Evolutionary conservation across 2,888 invertebrate species (phyloP), one percentile per base, ranked within the genome.

Genomic region (Drosophila prostipennis): DNA sequence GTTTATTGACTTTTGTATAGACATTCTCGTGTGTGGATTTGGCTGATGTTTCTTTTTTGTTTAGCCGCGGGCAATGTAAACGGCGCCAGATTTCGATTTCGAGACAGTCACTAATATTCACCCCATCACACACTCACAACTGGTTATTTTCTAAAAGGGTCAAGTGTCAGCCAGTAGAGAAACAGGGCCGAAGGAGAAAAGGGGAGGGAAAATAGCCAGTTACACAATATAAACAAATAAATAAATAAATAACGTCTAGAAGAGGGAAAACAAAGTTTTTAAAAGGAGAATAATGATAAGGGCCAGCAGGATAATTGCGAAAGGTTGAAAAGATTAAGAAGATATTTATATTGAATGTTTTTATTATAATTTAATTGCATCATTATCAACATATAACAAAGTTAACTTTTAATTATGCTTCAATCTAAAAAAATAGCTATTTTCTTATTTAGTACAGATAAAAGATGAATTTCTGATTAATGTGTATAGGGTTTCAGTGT

Each of bases 1-100:
- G 82, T 82, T 82, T 82, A 87, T 87, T 82, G 82, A 82, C 87
- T 79, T 85, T 82, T 85, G 69, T 74, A 64, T 71, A 83, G 37
- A 63, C 69, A 71, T 52, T 70, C 52, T 70, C 52, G 59, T n/a
- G n/a, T 56, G 68, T 74, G 49, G 70, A 75, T 86, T 85, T 80
- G 80, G 83, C 86, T 83, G 84, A 83, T 86, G 84, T 86, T 83
- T 74, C 70, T 78, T 83, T 52, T 70, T 77, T 81, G 63, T 81
- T 82, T 87, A 77, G 82, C 87, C 75, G 75, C 57, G 61, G 87
- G 82, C 87, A 71, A 39, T 87, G 86, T 85, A 82, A 82, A 71
- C 82, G 82, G 82, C 82, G 82, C 82, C 82, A 82, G 82, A 87
- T 82, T 82, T 65, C 65, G 65, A 67, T 67, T 65, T 82, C 77